Percentiles rank a stretch among this genome's conserved stretches.
Conservation (phyloP, 2,797 vertebrate species). For the Denticeps clupeoides region DNA sequence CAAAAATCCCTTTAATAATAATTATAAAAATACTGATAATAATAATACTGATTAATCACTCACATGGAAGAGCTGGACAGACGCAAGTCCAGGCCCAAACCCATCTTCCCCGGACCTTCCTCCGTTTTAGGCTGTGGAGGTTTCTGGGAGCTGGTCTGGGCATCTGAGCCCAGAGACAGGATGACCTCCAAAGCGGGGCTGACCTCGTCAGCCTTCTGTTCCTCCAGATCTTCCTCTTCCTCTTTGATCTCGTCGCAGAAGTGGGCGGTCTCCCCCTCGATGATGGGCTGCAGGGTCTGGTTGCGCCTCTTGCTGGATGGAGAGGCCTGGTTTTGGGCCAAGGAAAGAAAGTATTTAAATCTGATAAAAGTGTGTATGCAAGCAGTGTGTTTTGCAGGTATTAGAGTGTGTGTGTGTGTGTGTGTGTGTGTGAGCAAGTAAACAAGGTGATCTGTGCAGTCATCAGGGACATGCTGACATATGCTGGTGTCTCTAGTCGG, state of each 20-base stretch:
- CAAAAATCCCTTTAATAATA: no score
- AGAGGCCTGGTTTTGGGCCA: conserved; percentile 83
- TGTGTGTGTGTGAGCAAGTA: no score
- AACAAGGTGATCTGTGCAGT: no score
- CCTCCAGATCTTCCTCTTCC: conserved; percentile 46
- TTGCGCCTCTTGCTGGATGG: conserved; percentile 87
- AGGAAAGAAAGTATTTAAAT: no score
- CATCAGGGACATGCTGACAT: no score
- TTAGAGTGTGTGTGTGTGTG: not conserved
- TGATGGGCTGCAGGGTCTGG: conserved; percentile 91
- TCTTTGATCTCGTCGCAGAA: conserved; percentile 97
- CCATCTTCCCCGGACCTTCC: conserved; percentile 78
- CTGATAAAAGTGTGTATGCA: no score
- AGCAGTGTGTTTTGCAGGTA: no score
- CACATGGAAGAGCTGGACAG: conserved; percentile 94
- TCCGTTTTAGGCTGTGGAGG: conserved; percentile 54
- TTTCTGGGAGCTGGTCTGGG: conserved; percentile 46
- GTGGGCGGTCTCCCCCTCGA: conserved; percentile 92
- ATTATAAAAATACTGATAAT: no score
- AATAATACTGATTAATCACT: no score
- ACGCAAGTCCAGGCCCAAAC: conserved; percentile 76
- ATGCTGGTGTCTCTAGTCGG: no score
- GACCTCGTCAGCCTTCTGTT: conserved; percentile 34
- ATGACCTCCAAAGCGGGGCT: conserved; percentile 65
- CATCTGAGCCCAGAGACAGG: conserved; percentile 67